Percentiles rank a stretch among this genome's conserved stretches.
Conservation (phyloP, 2,888 invertebrate species). For the Elegia similella region DNA sequence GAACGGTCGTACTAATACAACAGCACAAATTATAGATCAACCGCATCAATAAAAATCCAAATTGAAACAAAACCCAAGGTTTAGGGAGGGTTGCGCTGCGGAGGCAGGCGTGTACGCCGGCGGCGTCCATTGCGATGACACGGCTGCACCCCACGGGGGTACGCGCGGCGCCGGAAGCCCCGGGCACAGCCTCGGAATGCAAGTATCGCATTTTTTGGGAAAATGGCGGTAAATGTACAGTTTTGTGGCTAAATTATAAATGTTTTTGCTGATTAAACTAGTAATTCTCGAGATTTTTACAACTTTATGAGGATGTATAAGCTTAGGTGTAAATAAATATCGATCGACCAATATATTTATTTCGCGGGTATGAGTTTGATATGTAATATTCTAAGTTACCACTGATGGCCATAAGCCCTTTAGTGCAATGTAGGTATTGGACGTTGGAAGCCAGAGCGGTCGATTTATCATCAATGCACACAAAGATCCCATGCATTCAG, state of each 20-base stretch:
- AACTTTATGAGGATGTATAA: too few relatives aligned
- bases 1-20: not conserved
- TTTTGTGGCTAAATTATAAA: too few relatives aligned
- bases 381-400: too few relatives aligned
- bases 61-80: conserved; percentile 24
- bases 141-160: conserved; percentile 21
- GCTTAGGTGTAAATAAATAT: too few relatives aligned
- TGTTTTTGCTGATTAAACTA: too few relatives aligned
- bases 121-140: conserved; percentile 44
- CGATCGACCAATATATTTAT: too few relatives aligned
- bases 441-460: not conserved
- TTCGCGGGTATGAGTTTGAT: too few relatives aligned
- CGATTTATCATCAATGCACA: conserved; percentile 34
- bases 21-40: conserved; percentile 5
- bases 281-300: too few relatives aligned
- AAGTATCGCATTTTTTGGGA: conserved; percentile 1
- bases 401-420: too few relatives aligned
- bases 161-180: conserved; percentile 9
- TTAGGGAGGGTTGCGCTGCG: conserved; percentile 37
- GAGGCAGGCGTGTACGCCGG: conserved; percentile 61
- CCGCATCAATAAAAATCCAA: conserved; percentile 18
- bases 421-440: not conserved
- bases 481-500: conserved; percentile 45
- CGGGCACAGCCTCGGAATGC: not conserved
- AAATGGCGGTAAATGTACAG: not conserved